Evolutionary conservation across 2,888 invertebrate genomes (phyloP), one percentile per base, ranked within the genome.

Genomic region (Hetaerina titia): DNA sequence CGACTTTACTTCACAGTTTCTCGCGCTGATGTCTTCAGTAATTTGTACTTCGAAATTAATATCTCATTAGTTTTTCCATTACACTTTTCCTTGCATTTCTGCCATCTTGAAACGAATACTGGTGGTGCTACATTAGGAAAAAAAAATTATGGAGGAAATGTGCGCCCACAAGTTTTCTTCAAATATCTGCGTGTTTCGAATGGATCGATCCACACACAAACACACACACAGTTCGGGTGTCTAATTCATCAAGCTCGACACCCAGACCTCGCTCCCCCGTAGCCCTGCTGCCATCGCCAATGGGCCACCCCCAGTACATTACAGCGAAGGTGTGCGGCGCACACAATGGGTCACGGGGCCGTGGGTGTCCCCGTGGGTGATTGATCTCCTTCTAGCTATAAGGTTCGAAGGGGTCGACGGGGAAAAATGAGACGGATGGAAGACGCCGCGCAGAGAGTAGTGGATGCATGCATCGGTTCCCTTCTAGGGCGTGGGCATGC

Each of bases 271-370:
- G 7, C 69, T 11, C 81, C 22, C 31, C 81, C 81, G 0, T 31
- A 25, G 25, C 22, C 81, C 31, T 15, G 81, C 81, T 31, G 25
- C 81, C 31, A 81, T 81, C 81, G 81, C 81, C 81, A 81, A 81
- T 81, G 81, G 81, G 81, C 81, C 81, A 31, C 25, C 81, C 31
- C 25, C 31, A 31, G 81, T 31, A 25, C 31, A 13, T 31, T 25
- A 13, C 81, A 31, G 81, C 81, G 81, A 13, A 69, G 69, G 69
- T 69, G 69, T 22, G 69, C 69, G 22, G 25, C 25, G 81, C 81
- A 15, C 81, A 81, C 81, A 81, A 81, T 81, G 81, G 81, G 81
- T 81, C 81, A 81, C 25, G 81, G 31, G 81, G 81, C 81, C 81
- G 81, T 81, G 81, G 81, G 81, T 81, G 81, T 81, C 81, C 22